Base-by-base conservation (phyloP, 2,888 invertebrate species). In the Hololepta plana region DNA sequence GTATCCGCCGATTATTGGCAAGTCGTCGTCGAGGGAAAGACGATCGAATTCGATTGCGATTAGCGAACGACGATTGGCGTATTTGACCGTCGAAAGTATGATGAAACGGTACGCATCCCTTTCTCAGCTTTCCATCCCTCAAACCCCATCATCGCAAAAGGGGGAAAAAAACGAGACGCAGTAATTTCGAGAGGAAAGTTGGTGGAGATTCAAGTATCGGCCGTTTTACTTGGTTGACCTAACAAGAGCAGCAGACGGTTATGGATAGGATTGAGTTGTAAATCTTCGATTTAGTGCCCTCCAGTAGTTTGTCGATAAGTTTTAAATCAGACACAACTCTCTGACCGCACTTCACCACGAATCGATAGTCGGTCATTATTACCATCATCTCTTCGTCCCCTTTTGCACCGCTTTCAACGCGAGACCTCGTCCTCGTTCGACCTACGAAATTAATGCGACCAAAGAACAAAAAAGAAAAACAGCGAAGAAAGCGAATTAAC, bases 31-130 rank as follows among this genome's bases (percentile, higher is more conserved):
- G 4, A 35, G 45, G 15, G 36, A 40, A 15, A 38, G 41, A 29
- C 32, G 39, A 19, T 6, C 10, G 10, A 6, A 21, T 8, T 21
- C 6, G 28, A 35, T 20, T 11, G 11, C 16, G 12, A 31, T 26
- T 14, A 46, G 41, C 31, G 51, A 53, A 26, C 38, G 52, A 27
- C 35, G 38, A n/a, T 26, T 46, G 20, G 40, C 46, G 22, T 53
- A 53, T 33, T 49, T 51, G 9, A 21, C 9, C 6, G 9, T 8
- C 8, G 10, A 21, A 21, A 21, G 9, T 21, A 7, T n/a, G 7
- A 17, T 17, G 7, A 17, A 17, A 17, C n/a, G n/a, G n/a, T n/a
- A n/a, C n/a, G n/a, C n/a, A n/a, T n/a, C n/a, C n/a, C n/a, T n/a
- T n/a, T n/a, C n/a, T n/a, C n/a, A n/a, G n/a, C n/a, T n/a, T n/a